These are phyloP conservation scores for Clarias fuscus DNA, from an alignment of 2,797 vertebrate genomes.

Conservation along the genomic window DNA sequence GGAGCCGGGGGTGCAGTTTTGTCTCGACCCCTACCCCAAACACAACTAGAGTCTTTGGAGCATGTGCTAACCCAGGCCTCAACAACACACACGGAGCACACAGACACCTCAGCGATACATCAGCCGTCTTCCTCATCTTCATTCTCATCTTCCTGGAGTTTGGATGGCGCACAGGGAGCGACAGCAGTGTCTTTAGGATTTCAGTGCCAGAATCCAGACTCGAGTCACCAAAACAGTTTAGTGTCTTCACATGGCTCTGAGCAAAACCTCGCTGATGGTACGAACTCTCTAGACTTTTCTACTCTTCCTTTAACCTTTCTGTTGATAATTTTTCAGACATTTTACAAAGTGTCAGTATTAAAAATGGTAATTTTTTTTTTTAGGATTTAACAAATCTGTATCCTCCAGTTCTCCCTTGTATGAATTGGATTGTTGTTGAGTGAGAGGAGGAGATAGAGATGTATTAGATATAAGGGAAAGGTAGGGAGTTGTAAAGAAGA, in stretches of 20 bases:
- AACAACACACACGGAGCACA: slow-evolving; percentile 72
- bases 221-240: slow-evolving; percentile 86
- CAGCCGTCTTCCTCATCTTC: slow-evolving; percentile 72
- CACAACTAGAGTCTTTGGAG: slow-evolving; percentile 85
- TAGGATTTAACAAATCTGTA: too few relatives aligned
- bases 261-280: slow-evolving; percentile 92
- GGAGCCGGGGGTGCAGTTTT: slow-evolving; percentile 76
- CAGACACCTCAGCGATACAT: slow-evolving; percentile 85
- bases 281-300: slow-evolving; percentile 20
- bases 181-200: slow-evolving; percentile 69
- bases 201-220: slow-evolving; percentile 78
- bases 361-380: too few relatives aligned
- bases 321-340: background rate
- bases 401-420: too few relatives aligned
- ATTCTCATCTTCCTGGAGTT: slow-evolving; percentile 67
- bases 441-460: too few relatives aligned
- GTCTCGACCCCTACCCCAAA: slow-evolving; percentile 83
- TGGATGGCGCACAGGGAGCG: slow-evolving; percentile 74
- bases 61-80: slow-evolving; percentile 72
- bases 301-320: background rate
- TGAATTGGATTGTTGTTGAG: too few relatives aligned
- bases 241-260: slow-evolving; percentile 82
- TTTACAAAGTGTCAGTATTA: background rate
- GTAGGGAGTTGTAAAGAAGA: too few relatives aligned
- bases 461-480: too few relatives aligned